Evolutionary conservation across 2,888 invertebrate genomes (phyloP).

Genomic region (Eupithecia inturbata): DNA sequence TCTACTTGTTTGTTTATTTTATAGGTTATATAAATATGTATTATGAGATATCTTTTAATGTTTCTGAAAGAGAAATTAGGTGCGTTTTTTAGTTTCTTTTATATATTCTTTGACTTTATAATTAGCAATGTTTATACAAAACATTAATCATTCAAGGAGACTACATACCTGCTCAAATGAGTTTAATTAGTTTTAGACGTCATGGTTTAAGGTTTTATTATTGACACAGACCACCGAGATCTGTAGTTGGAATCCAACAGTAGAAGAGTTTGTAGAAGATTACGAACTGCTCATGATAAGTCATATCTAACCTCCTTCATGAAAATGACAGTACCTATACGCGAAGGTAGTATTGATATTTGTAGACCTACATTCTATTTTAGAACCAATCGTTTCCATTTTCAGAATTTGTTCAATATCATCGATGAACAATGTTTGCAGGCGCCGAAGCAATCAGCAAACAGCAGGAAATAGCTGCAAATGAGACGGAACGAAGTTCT

Average conservation of each 20-base stretch:
- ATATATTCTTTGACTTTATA: no score
- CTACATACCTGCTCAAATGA: neutral
- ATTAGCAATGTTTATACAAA: no score
- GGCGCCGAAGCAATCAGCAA: constrained; percentile 34
- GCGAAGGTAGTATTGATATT: neutral
- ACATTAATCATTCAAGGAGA: neutral
- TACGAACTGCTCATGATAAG: neutral
- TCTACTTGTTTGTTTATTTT: neutral
- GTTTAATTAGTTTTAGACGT: neutral
- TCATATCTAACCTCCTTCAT: neutral
- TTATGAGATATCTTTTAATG: neutral
- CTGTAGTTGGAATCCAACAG: neutral
- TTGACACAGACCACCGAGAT: neutral
- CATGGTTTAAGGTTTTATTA: neutral
- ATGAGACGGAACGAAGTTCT: constrained; percentile 24
- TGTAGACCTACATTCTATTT: neutral
- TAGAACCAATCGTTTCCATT: neutral
- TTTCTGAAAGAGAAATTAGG: no score
- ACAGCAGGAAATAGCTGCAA: constrained; percentile 29
- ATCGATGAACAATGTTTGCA: constrained; percentile 22
- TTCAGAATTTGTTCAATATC: neutral
- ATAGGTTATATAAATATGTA: neutral
- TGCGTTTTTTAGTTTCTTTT: no score
- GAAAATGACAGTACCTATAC: neutral
- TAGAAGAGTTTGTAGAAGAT: neutral